Evolutionary conservation across 30 jellyfish, hydroid and myxozoan species (phyloP).

Genomic region (Haliclystus octoradiatus): DNA sequence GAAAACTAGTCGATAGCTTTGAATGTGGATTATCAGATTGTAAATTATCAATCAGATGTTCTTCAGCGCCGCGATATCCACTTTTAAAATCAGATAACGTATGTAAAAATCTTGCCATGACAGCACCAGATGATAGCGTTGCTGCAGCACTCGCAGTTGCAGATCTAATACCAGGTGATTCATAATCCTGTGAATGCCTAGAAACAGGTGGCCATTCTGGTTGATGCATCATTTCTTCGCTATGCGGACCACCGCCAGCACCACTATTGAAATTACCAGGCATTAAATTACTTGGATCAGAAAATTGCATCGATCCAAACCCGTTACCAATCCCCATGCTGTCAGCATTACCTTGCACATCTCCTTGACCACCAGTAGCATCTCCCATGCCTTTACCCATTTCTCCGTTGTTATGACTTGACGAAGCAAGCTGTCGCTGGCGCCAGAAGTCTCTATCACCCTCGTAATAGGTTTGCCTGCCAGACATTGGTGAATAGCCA

Average conservation of each 20-base stretch:
- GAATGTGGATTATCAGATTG: neutral
- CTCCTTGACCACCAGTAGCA: constrained; percentile 22
- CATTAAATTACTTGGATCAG: constrained; percentile 21
- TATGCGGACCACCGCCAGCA: constrained; percentile 6
- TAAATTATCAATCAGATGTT: neutral
- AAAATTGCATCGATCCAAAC: constrained; percentile 15
- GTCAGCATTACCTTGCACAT: constrained; percentile 18
- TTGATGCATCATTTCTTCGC: neutral
- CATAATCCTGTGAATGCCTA: neutral
- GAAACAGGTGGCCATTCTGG: constrained; percentile 2
- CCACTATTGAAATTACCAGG: constrained; percentile 9
- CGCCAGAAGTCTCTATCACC: constrained; percentile 2
- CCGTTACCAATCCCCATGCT: constrained; percentile 10
- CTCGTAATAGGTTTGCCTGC: neutral
- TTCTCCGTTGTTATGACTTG: constrained; percentile 1
- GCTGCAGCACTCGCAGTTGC: no score
- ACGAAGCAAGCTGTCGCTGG: neutral
- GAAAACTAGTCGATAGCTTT: neutral
- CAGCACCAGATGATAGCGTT: neutral
- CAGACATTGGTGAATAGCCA: neutral
- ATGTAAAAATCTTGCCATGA: neutral
- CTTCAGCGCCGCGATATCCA: constrained; percentile 1
- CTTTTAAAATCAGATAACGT: neutral
- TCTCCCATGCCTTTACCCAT: constrained; percentile 18
- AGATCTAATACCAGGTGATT: neutral